These are phyloP conservation scores for Eilema sororculum DNA, from an alignment of 2,888 invertebrate species.

Conservation along the genomic window DNA sequence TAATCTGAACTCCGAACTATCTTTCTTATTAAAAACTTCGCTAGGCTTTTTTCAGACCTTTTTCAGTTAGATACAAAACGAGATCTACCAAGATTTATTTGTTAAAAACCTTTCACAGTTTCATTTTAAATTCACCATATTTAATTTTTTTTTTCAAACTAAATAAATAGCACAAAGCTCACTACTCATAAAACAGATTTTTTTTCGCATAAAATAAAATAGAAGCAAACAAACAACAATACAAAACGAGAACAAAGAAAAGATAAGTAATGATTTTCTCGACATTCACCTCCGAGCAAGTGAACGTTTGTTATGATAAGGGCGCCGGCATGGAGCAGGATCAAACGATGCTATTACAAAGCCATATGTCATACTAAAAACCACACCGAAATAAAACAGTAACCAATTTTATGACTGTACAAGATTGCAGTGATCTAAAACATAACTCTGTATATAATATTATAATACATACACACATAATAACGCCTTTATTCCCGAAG, in stretches of 20 bases:
- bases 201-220: not conserved
- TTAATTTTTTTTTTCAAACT: not conserved
- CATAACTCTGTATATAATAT: too few relatives aligned
- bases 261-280: not conserved
- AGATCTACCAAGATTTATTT: too few relatives aligned
- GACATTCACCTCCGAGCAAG: not conserved
- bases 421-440: too few relatives aligned
- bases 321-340: not conserved
- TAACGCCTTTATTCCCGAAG: too few relatives aligned
- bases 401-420: not conserved
- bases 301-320: not conserved
- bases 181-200: not conserved
- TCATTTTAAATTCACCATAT: not conserved
- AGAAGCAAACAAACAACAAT: slow-evolving; percentile 6
- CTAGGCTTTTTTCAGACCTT: too few relatives aligned
- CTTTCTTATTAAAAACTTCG: too few relatives aligned
- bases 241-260: slow-evolving; percentile 1
- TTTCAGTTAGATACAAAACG: too few relatives aligned
- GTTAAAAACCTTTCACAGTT: too few relatives aligned
- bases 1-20: too few relatives aligned
- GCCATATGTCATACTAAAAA: not conserved
- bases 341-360: slow-evolving; percentile 5
- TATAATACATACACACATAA: too few relatives aligned
- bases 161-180: not conserved
- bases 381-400: not conserved